phyloP scores from a whole-genome alignment of 2,113 vertebrate species.

The Anoplopoma fimbria region DNA sequence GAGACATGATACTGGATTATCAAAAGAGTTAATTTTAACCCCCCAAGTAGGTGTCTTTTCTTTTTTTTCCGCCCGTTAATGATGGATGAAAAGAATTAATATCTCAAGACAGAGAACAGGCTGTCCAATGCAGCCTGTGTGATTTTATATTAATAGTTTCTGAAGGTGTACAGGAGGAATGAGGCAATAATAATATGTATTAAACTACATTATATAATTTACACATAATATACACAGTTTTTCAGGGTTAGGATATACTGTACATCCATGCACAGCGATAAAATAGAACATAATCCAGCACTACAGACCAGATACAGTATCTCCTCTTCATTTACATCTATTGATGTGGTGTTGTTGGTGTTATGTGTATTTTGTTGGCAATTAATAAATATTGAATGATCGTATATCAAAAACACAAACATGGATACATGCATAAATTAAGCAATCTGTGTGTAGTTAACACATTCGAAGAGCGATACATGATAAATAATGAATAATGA shows the following conservation, averaged over 20 bases:
- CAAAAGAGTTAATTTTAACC: constrained; percentile 74
- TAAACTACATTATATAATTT: not conserved
- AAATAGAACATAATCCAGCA: not conserved
- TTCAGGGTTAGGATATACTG: not conserved
- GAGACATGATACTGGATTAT: constrained; percentile 57
- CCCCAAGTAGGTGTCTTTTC: constrained; percentile 41
- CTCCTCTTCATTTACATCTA: not conserved
- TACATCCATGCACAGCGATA: not conserved
- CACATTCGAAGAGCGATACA: not conserved
- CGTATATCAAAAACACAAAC: not conserved
- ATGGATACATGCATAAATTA: not conserved
- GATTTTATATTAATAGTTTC: not conserved
- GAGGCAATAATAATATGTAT: not conserved
- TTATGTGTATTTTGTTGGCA: not conserved
- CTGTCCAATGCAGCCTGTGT: not conserved
- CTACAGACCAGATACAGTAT: not conserved
- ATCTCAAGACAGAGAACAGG: constrained; percentile 25
- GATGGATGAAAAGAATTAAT: constrained; percentile 68
- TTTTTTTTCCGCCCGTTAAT: constrained; percentile 19
- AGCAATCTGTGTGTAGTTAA: not conserved
- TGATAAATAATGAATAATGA: too few species aligned
- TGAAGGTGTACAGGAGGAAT: constrained; percentile 1
- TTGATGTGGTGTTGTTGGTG: not conserved
- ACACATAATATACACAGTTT: not conserved
- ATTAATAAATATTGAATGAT: not conserved